These are phyloP conservation scores for Phalacrocorax brasilianus DNA, from an alignment of 2,113 vertebrate genomes.

Conservation along the genomic window DNA sequence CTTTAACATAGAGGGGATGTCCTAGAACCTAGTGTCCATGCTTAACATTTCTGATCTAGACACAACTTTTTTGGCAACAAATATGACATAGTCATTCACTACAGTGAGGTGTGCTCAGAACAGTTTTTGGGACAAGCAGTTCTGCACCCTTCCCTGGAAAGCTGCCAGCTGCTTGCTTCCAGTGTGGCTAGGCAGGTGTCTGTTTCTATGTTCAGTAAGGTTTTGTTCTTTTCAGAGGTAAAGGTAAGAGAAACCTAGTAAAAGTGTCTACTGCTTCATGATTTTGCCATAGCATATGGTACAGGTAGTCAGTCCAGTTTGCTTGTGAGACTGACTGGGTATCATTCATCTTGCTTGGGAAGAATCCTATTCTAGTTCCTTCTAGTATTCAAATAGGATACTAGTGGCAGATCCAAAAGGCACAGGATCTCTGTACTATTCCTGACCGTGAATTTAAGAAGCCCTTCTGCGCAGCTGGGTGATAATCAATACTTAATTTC, in stretches of 20 bases:
- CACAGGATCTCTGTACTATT: not conserved
- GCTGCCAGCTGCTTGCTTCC: not conserved
- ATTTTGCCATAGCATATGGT: not conserved
- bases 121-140: not conserved
- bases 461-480: constrained; percentile 49
- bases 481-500: constrained; percentile 71
- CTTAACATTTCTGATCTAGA: not conserved
- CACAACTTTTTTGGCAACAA: too few relatives aligned
- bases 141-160: not conserved
- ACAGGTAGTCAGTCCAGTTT: not conserved
- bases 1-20: not conserved
- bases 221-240: not conserved
- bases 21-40: not conserved
- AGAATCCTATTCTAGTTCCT: not conserved
- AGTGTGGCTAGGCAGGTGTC: not conserved
- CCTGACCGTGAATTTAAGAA: constrained; percentile 58
- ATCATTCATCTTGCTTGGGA: not conserved
- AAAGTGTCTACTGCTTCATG: not conserved
- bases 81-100: not conserved
- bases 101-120: not conserved
- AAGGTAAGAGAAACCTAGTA: not conserved
- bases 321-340: not conserved
- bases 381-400: not conserved
- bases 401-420: not conserved
- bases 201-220: not conserved